Conservation (phyloP, 1,140 invertebrate species). For the Heterodera carotae region DNA sequence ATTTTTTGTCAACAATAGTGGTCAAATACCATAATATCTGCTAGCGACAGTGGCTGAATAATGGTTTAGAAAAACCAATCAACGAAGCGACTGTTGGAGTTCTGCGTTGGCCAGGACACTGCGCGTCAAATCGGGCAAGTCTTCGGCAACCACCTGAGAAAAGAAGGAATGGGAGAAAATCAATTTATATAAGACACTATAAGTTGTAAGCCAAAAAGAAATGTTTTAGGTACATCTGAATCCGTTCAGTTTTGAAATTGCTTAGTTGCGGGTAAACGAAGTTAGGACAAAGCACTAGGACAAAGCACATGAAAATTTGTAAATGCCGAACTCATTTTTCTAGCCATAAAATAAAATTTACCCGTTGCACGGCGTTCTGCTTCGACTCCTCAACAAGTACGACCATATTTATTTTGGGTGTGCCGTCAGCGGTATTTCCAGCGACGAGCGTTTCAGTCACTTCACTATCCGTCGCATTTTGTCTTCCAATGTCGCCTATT, state of each 20-base stretch:
- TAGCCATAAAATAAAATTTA: constrained; percentile 7
- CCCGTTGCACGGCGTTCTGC: constrained; percentile 60
- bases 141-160: constrained; percentile 55
- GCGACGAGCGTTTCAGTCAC: background rate
- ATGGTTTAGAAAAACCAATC: constrained; percentile 20
- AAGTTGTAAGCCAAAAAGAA: too few species aligned
- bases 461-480: background rate
- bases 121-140: constrained; percentile 53
- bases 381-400: constrained; percentile 58
- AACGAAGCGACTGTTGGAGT: constrained; percentile 55
- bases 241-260: too few species aligned
- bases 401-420: constrained; percentile 35
- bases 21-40: background rate
- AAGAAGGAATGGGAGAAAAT: constrained; percentile 19
- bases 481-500: constrained; percentile 23
- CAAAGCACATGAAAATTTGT: too few species aligned
- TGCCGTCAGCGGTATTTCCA: constrained; percentile 25
- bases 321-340: too few species aligned
- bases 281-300: too few species aligned
- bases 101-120: constrained; percentile 48
- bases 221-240: too few species aligned
- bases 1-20: background rate
- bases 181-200: too few species aligned
- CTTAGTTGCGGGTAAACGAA: constrained; percentile 27
- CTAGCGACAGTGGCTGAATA: background rate